Percentiles rank a stretch among this genome's conserved stretches.
phyloP scores from a whole-genome alignment of 2,113 vertebrate species.

The Clarias gariepinus region DNA sequence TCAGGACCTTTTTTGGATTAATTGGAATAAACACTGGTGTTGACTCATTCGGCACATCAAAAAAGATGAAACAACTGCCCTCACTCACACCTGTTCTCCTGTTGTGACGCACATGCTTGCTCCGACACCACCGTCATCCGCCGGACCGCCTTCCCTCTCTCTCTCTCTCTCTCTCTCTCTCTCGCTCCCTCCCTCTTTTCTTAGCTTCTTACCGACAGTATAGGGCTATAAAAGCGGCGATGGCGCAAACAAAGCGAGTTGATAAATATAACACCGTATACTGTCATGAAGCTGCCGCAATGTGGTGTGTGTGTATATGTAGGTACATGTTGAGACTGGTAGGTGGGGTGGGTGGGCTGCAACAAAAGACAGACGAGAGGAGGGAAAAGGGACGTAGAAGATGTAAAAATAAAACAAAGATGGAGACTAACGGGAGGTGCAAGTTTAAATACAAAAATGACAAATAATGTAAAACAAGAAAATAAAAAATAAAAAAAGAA shows the following conservation, averaged over 20 bases:
- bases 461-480: conserved; percentile 11
- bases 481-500: too few relatives aligned
- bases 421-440: conserved; percentile 4
- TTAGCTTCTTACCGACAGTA: neutral
- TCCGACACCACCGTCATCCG: conserved; percentile 63
- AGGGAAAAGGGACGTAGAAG: conserved; percentile 29
- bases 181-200: neutral
- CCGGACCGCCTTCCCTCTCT: conserved; percentile 56
- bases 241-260: conserved; percentile 21
- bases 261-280: conserved; percentile 49
- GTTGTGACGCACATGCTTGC: conserved; percentile 67
- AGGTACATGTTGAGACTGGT: conserved; percentile 39
- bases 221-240: conserved; percentile 32
- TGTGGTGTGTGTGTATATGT: conserved; percentile 43
- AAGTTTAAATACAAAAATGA: conserved; percentile 33
- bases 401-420: conserved; percentile 13
- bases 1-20: conserved; percentile 63
- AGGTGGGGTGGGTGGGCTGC: neutral
- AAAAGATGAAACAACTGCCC: conserved; percentile 75
- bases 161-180: conserved; percentile 26
- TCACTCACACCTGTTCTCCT: conserved; percentile 77
- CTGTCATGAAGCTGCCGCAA: conserved; percentile 29
- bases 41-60: conserved; percentile 69
- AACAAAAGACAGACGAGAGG: conserved; percentile 30
- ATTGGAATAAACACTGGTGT: conserved; percentile 67